Evolutionary conservation across 2,797 vertebrate genomes (phyloP).

Genomic region (Sebastes vulpes): DNA sequence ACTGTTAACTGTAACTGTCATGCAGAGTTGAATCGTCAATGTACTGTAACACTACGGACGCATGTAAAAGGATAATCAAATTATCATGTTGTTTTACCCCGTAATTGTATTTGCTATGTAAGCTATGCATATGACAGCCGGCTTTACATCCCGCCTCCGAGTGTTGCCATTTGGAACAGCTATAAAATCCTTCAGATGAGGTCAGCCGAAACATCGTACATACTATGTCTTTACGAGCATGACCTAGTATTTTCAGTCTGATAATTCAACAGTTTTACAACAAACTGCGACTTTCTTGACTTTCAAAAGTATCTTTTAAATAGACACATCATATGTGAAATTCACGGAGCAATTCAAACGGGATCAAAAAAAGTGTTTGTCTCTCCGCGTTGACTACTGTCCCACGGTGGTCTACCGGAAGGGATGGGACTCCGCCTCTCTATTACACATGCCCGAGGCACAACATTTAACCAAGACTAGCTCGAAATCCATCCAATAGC

Average conservation of each 20-base stretch:
- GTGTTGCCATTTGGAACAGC: neutral
- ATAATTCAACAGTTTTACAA: no score
- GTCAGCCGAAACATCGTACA: neutral
- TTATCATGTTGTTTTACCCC: neutral
- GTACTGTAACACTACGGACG: neutral
- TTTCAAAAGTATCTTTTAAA: no score
- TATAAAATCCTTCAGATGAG: neutral
- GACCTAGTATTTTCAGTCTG: neutral
- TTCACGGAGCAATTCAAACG: no score
- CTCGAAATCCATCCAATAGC: neutral
- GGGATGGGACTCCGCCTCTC: no score
- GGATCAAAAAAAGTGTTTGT: no score
- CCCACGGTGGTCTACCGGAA: no score
- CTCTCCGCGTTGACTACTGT: no score
- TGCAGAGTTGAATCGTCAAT: constrained; percentile 5
- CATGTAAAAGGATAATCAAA: neutral
- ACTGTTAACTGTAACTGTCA: neutral
- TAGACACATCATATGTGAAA: no score
- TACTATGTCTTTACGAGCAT: neutral
- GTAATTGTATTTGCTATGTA: neutral
- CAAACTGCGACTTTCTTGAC: no score
- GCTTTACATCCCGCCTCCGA: neutral
- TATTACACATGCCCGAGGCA: no score
- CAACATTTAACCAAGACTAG: no score
- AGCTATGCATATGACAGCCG: neutral